Conservation (phyloP, 2,888 invertebrate species). For the Crocallis elinguaria region DNA sequence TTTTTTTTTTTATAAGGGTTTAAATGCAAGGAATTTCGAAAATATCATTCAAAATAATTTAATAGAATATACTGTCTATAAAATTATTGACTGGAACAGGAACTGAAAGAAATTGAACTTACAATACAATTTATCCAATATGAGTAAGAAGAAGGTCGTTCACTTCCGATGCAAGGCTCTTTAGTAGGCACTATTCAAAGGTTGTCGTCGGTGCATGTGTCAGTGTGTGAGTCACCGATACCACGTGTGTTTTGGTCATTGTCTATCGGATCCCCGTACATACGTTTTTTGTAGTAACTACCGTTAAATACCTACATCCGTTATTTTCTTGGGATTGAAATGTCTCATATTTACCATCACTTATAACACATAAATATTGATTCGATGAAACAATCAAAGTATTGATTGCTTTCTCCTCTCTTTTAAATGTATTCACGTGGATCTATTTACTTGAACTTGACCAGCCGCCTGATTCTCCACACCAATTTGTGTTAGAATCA, state of each 20-base stretch:
- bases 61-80: too few relatives aligned
- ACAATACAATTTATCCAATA: neutral
- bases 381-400: too few relatives aligned
- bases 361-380: too few relatives aligned
- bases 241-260: conserved; percentile 32
- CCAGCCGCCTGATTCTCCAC: conserved; percentile 17
- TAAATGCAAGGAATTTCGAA: too few relatives aligned
- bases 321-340: conserved; percentile 1
- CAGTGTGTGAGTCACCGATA: conserved; percentile 28
- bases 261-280: conserved; percentile 8
- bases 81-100: too few relatives aligned
- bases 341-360: too few relatives aligned
- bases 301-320: conserved; percentile 3
- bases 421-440: neutral
- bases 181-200: conserved; percentile 16
- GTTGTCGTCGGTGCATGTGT: conserved; percentile 21
- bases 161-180: conserved; percentile 24
- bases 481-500: conserved; percentile 27
- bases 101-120: neutral
- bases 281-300: conserved; percentile 20
- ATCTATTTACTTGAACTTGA: conserved; percentile 11
- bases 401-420: too few relatives aligned
- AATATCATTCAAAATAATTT: neutral
- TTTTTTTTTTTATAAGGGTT: too few relatives aligned
- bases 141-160: conserved; percentile 24